Conservation (phyloP, 2,888 invertebrate genomes). For the Sinelater perroti region DNA sequence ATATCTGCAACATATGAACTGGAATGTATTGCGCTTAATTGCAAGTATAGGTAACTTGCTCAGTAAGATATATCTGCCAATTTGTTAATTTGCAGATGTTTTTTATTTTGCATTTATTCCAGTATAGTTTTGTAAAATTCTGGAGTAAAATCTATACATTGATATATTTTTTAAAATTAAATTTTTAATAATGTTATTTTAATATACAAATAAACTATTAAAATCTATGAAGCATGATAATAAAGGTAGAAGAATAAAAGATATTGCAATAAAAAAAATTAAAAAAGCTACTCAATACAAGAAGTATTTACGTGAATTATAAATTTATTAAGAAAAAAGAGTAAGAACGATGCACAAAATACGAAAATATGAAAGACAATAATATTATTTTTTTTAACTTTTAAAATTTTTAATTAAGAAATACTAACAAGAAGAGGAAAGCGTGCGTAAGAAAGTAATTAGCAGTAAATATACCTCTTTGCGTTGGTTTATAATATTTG, state of each 20-base stretch:
- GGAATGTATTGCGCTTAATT: neutral
- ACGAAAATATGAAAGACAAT: neutral
- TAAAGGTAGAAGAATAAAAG: too few species aligned
- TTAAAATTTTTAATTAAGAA: neutral
- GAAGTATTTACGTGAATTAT: too few species aligned
- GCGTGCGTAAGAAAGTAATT: too few species aligned
- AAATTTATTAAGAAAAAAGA: too few species aligned
- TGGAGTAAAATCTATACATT: neutral
- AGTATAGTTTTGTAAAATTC: neutral
- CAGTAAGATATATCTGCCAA: neutral
- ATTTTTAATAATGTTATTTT: too few species aligned
- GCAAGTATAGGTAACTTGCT: too few species aligned
- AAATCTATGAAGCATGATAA: too few species aligned
- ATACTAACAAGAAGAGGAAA: too few species aligned
- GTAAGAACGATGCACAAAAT: neutral
- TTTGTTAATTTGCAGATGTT: neutral
- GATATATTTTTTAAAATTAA: too few species aligned
- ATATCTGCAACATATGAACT: neutral
- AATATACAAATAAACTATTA: too few species aligned
- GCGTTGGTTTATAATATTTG: conserved; percentile 58
- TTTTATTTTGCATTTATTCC: too few species aligned
- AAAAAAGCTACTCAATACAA: neutral
- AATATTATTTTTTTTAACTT: neutral
- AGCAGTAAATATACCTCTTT: conserved; percentile 34
- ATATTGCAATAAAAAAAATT: too few species aligned